Percentiles rank a stretch among this genome's conserved stretches.
These are phyloP conservation scores for Irena cyanogastra DNA, from an alignment of 2,113 vertebrate species.

Conservation along the genomic window DNA sequence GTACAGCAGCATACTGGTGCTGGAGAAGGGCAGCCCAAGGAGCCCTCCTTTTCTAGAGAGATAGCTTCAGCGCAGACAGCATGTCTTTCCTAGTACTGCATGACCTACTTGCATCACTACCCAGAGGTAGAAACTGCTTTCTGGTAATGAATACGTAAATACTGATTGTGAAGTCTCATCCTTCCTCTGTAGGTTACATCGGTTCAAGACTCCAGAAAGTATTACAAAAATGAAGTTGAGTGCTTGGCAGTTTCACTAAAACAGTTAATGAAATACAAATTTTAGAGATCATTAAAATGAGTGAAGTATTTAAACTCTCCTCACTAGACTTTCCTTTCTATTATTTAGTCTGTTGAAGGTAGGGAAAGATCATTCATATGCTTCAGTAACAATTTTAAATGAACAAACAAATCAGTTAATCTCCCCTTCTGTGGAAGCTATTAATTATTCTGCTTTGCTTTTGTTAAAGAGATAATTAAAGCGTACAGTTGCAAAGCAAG, in stretches of 20 bases:
- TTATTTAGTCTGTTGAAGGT: not conserved
- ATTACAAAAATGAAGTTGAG: slow-evolving; percentile 30
- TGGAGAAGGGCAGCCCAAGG: not conserved
- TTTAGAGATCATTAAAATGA: slow-evolving; percentile 33
- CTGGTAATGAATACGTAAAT: not conserved
- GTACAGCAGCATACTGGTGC: not conserved
- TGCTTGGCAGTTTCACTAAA: slow-evolving; percentile 25
- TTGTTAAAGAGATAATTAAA: not conserved
- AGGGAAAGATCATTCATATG: not conserved
- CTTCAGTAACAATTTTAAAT: not conserved
- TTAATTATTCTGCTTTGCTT: not conserved
- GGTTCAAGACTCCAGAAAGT: slow-evolving; percentile 27
- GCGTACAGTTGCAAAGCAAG: not conserved
- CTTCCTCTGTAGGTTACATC: slow-evolving; percentile 12
- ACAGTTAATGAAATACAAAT: not conserved
- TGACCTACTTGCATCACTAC: not conserved
- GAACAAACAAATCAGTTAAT: not conserved
- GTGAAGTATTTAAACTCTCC: slow-evolving; percentile 33
- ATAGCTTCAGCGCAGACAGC: not conserved
- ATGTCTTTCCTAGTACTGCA: not conserved
- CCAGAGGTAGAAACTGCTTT: not conserved
- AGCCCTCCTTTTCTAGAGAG: not conserved
- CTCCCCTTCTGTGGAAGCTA: not conserved
- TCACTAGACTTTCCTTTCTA: slow-evolving; percentile 17
- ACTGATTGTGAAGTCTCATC: not conserved